phyloP scores from a whole-genome alignment of 2,888 invertebrate species.

The Dendrolimus houi region DNA sequence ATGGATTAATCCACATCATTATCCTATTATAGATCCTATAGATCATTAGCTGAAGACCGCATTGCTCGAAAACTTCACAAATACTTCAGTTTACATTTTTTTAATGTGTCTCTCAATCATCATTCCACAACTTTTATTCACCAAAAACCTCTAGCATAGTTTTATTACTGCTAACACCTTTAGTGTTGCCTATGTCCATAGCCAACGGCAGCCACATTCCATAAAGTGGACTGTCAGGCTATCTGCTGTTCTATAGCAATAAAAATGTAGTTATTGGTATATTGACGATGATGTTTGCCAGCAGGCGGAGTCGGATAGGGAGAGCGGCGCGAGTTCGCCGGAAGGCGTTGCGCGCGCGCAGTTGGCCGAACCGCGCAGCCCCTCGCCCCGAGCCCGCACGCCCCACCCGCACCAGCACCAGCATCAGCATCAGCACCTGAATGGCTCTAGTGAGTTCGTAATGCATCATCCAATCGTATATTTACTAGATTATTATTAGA shows the following conservation, averaged over 20 bases:
- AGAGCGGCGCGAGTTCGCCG: conserved; percentile 80
- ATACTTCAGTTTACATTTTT: no score
- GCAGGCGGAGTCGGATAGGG: conserved; percentile 80
- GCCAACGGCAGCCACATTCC: no score
- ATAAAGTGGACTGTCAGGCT: neutral
- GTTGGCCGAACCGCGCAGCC: conserved; percentile 57
- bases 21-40: no score
- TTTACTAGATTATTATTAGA: neutral
- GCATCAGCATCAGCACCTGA: conserved; percentile 59
- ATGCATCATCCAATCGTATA: neutral
- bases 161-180: no score
- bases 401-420: conserved; percentile 27
- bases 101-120: no score
- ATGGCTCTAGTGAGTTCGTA: conserved; percentile 78
- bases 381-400: conserved; percentile 56
- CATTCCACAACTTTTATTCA: no score
- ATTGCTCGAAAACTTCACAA: no score
- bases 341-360: conserved; percentile 69
- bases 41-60: no score
- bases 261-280: neutral
- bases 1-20: no score
- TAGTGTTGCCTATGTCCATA: no score
- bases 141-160: no score
- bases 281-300: conserved; percentile 18
- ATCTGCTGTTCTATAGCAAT: neutral